Conservation (phyloP, 2,113 vertebrate species). For the Xenopus laevis region DNA sequence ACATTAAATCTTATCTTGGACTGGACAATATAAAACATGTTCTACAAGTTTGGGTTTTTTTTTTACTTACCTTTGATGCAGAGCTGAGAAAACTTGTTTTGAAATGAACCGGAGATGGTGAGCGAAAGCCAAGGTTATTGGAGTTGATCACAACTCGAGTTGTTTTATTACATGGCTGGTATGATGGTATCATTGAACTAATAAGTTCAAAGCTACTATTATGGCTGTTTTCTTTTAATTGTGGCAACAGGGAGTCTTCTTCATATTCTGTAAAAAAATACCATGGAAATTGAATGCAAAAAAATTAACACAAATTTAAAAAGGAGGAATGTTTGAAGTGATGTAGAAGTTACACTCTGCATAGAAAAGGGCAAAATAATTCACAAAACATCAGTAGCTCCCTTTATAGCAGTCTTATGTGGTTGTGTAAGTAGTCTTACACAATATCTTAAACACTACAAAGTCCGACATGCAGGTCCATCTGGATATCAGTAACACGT, state of each 20-base stretch:
- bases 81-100: slow-evolving; percentile 85
- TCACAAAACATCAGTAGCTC: too few relatives aligned
- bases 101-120: slow-evolving; percentile 88
- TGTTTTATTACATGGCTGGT: slow-evolving; percentile 83
- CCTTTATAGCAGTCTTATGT: too few relatives aligned
- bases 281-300: slow-evolving; percentile 9
- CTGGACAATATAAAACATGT: too few relatives aligned
- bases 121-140: slow-evolving; percentile 70
- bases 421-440: too few relatives aligned
- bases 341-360: too few relatives aligned
- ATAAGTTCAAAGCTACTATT: slow-evolving; percentile 96
- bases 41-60: too few relatives aligned
- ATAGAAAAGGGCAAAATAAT: too few relatives aligned
- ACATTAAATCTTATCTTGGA: too few relatives aligned
- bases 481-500: too few relatives aligned
- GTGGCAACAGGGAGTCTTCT: slow-evolving; percentile 75
- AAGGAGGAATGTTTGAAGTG: neutral
- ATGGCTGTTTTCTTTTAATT: slow-evolving; percentile 87
- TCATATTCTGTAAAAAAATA: slow-evolving; percentile 74
- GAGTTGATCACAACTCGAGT: slow-evolving; percentile 59
- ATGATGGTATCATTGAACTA: slow-evolving; percentile 90
- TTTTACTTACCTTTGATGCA: slow-evolving; percentile 78
- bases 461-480: too few relatives aligned
- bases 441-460: too few relatives aligned
- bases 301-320: neutral